Conservation (phyloP, 1,140 invertebrate genomes). For the Trichonephila clavipes region DNA sequence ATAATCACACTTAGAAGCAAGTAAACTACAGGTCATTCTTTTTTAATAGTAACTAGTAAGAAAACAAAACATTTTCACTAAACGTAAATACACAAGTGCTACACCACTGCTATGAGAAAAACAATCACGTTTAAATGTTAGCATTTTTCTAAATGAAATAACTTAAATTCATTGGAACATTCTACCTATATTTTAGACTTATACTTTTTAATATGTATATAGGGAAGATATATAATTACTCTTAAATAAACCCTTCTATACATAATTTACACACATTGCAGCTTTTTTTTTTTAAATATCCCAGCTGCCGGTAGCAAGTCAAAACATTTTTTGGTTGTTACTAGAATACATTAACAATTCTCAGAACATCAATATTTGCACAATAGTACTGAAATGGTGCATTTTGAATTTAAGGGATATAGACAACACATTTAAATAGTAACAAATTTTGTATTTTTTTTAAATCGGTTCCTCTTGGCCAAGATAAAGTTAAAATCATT, state of each 20-base stretch:
- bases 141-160: slow-evolving; percentile 30
- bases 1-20: slow-evolving; percentile 59
- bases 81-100: neutral
- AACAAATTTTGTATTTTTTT: neutral
- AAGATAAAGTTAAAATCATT: slow-evolving; percentile 59
- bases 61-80: slow-evolving; percentile 3
- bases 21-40: slow-evolving; percentile 1
- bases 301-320: slow-evolving; percentile 15
- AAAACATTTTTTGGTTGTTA: neutral
- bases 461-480: neutral
- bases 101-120: slow-evolving; percentile 37
- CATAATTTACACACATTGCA: slow-evolving; percentile 64
- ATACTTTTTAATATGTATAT: slow-evolving; percentile 14
- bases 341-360: slow-evolving; percentile 36
- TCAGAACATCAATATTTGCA: slow-evolving; percentile 26
- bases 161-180: slow-evolving; percentile 29
- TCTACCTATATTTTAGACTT: slow-evolving; percentile 29
- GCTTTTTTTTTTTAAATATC: neutral
- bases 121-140: neutral
- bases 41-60: slow-evolving; percentile 16
- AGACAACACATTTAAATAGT: slow-evolving; percentile 34
- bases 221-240: slow-evolving; percentile 13
- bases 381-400: slow-evolving; percentile 39
- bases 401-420: slow-evolving; percentile 16
- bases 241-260: slow-evolving; percentile 54